Conservation (phyloP, 2,888 invertebrate species). For the Koerneria pararmatus region DNA sequence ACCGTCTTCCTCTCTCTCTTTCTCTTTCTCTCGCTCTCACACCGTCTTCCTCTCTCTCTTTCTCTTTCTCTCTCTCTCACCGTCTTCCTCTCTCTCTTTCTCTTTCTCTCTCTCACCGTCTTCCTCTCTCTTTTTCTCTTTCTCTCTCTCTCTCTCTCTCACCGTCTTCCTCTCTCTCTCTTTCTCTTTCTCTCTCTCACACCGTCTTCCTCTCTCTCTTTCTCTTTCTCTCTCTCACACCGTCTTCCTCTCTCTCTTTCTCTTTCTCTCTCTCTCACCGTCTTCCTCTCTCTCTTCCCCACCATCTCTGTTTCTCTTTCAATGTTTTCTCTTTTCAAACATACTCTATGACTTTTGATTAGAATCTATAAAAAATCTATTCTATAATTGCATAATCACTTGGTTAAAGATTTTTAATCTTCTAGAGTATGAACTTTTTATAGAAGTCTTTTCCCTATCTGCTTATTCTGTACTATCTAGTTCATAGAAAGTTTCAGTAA, state of each 20-base stretch:
- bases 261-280: slow-evolving; percentile 11
- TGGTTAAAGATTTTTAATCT: too few relatives aligned
- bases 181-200: not conserved
- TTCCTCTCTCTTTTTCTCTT: slow-evolving; percentile 2
- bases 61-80: slow-evolving; percentile 14
- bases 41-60: too few relatives aligned
- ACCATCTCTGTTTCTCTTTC: slow-evolving; percentile 8
- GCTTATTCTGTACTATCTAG: too few relatives aligned
- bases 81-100: slow-evolving; percentile 1
- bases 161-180: not conserved
- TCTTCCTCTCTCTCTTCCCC: slow-evolving; percentile 12
- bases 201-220: not conserved
- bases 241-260: slow-evolving; percentile 6
- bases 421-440: too few relatives aligned
- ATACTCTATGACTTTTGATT: not conserved
- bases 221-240: slow-evolving; percentile 11
- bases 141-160: slow-evolving; percentile 9
- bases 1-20: not conserved
- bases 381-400: too few relatives aligned
- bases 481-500: too few relatives aligned
- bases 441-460: too few relatives aligned
- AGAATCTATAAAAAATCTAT: too few relatives aligned
- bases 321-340: not conserved
- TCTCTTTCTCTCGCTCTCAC: too few relatives aligned
- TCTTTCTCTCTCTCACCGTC: slow-evolving; percentile 4